Percentiles rank a stretch among this genome's conserved stretches.
Conservation (phyloP, 2,797 vertebrate species). For the Peromyscus attwateri region DNA sequence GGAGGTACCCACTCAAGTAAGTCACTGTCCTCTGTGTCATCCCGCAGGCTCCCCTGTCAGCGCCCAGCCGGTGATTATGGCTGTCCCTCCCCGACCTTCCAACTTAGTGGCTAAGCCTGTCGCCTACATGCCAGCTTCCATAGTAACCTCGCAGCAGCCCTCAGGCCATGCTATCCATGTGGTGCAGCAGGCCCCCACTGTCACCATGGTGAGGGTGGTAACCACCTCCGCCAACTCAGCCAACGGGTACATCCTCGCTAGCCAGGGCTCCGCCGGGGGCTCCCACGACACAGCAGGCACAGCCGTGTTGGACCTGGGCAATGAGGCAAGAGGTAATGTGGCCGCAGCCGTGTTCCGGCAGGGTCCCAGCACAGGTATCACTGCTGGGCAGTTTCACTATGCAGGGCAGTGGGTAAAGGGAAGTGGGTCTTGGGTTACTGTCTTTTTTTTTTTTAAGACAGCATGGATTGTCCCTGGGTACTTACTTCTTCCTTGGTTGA, state of each 20-base stretch:
- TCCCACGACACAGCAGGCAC: slow-evolving; percentile 88
- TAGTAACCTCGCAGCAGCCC: slow-evolving; percentile 91
- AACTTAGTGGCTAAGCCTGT: slow-evolving; percentile 93
- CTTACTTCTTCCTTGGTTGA: neutral
- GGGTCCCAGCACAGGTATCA: neutral
- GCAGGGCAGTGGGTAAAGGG: neutral
- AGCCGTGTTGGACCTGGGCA: slow-evolving; percentile 89
- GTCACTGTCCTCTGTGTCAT: neutral
- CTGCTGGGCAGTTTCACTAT: neutral
- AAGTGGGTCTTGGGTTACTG: neutral
- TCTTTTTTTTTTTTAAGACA: neutral
- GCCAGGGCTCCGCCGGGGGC: slow-evolving; percentile 86
- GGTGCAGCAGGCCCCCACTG: slow-evolving; percentile 94
- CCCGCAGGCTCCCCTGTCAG: slow-evolving; percentile 95
- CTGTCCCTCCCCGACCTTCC: slow-evolving; percentile 92
- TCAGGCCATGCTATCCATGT: slow-evolving; percentile 94
- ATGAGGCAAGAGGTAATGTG: slow-evolving; percentile 86
- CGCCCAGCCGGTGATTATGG: slow-evolving; percentile 96
- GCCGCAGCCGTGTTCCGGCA: rapidly evolving
- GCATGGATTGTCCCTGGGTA: neutral
- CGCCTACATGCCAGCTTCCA: slow-evolving; percentile 93
- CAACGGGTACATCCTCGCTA: slow-evolving; percentile 94
- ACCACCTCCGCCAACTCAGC: slow-evolving; percentile 92
- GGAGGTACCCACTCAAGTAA: neutral
- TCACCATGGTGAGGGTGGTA: slow-evolving; percentile 97